Evolutionary conservation across 1,140 invertebrate species (phyloP), one percentile per base, ranked within the genome.

Genomic region (Caenorhabditis brenneri): DNA sequence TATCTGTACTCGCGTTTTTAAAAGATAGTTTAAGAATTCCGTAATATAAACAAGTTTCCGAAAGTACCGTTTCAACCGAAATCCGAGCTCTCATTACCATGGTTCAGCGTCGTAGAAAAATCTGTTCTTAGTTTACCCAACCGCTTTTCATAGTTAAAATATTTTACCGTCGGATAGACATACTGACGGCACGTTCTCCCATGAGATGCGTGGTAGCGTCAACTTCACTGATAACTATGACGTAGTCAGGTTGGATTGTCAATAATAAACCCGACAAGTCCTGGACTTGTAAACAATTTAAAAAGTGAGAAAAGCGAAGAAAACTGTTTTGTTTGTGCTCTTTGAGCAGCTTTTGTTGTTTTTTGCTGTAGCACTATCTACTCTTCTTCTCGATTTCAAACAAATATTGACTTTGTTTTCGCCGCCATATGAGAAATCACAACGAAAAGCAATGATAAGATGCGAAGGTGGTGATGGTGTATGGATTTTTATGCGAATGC

Each of bases 241-340:
- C 31, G 58, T n/a, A 33, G 31, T 19, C 15, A 19, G 36, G 29
- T 65, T 15, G 24, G 53, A 27, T 27, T 16, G 9, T 55, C 24
- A 55, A 29, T 55, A 19, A 65, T 36, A 36, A 33, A 15, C 16
- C 15, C 15, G 16, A 65, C 58, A 65, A 65, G 16, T 36, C 58
- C 36, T 9, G 7, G 36, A 65, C 58, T 65, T 65, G 58, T 65
- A 65, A 33, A 65, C 31, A 65, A 5, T 33, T 31, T 19, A 10
- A 36, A 74, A 42, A 27, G 65, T n/a, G 65, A 33, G 36, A 42
- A 74, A 24, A 42, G 10, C 16, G 7, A 12, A 42, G 6, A 33
- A 36, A 27, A 55, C 53, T 55, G 53, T 55, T 55, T 55, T 74
- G 22, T 74, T 74, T 74, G 65, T 74, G 65, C 65, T 42, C 65